Percentiles rank a stretch among this genome's conserved stretches.
Evolutionary conservation across 2,797 vertebrate genomes (phyloP).

Genomic region (Cetoscarus ocellatus): DNA sequence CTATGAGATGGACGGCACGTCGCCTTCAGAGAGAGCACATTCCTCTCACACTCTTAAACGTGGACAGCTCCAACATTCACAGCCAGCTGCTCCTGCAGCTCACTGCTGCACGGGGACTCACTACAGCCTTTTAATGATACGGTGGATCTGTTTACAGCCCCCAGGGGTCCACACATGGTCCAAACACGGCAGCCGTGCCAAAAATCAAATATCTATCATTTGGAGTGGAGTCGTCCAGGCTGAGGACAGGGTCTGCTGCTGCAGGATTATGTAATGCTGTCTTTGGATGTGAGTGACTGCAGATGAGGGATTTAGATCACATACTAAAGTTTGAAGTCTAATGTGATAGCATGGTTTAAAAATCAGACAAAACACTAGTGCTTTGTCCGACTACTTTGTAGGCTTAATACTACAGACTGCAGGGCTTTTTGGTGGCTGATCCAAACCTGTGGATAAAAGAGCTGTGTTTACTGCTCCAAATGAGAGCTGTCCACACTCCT

Average conservation of each 20-base stretch:
- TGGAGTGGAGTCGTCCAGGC: constrained; percentile 28
- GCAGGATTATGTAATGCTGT: constrained; percentile 56
- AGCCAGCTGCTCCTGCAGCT: constrained; percentile 49
- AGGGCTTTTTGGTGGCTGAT: too few relatives aligned
- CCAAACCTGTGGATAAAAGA: too few relatives aligned
- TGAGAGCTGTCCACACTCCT: too few relatives aligned
- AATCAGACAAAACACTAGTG: too few relatives aligned
- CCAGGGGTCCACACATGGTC: constrained; percentile 48
- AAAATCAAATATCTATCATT: constrained; percentile 39
- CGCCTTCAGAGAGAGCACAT: constrained; percentile 37
- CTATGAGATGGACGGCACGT: constrained; percentile 28
- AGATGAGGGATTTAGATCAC: constrained; percentile 4
- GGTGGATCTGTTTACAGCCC: constrained; percentile 75
- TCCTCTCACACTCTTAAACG: constrained; percentile 27
- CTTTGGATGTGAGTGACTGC: constrained; percentile 30
- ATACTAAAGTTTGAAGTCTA: not conserved
- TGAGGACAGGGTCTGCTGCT: constrained; percentile 24
- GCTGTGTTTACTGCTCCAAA: too few relatives aligned
- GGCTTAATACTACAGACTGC: too few relatives aligned
- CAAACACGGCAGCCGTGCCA: constrained; percentile 47
- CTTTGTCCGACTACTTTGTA: too few relatives aligned
- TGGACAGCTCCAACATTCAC: constrained; percentile 23
- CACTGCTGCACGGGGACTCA: constrained; percentile 40
- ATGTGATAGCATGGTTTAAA: too few relatives aligned
- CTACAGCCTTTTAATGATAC: constrained; percentile 71